Base-by-base conservation (phyloP, 1,140 invertebrate genomes). In the Hormaphis cornu region DNA sequence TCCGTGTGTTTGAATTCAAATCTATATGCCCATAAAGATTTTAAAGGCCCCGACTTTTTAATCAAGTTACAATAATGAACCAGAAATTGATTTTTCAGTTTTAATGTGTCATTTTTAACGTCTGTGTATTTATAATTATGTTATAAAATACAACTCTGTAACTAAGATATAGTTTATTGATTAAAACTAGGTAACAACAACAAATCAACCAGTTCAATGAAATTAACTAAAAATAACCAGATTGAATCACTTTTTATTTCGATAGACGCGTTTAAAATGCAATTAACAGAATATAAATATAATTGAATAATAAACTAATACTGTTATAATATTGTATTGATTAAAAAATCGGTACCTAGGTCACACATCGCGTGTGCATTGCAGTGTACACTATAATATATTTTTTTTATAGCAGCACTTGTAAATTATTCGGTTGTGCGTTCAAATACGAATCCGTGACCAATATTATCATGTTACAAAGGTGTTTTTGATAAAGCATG, bases 21-120 rank as follows among this genome's bases (percentile, higher is more conserved):
- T 48, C 46, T 24, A 14, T 48, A 48, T 14, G 22, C 12, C 46
- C 22, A 48, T 24, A 48, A 48, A 2, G 6, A 48, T 48, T 24
- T 24, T 48, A 48, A 61, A 26, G 56, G 22, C 1, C 58, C 58
- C 2, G 33, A 37, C 18, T 40, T 40, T 61, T 61, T 42, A 24
- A 61, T 61, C 18, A 61, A 40, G 3, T 42, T 35, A 61, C n/a
- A 37, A 20, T 37, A 59, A 10, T 59, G 33, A 6, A 59, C 8
- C 3, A 59, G 56, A 20, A 59, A 3, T 40, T 61, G 58, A 16
- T 61, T 33, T 24, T 61, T 61, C 9, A 35, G 58, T 24, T 61
- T 61, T 40, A 61, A 24, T 7, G n/a, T 24, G n/a, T 61, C 14
- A 42, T 35, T 14, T 22, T 40, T 40, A 5, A 61, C 1, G 7